A percentile compares a stretch with the other conserved stretches of the same genome.
phyloP scores from a whole-genome alignment of 2,797 vertebrate species.

The Podarcis siculus region DNA sequence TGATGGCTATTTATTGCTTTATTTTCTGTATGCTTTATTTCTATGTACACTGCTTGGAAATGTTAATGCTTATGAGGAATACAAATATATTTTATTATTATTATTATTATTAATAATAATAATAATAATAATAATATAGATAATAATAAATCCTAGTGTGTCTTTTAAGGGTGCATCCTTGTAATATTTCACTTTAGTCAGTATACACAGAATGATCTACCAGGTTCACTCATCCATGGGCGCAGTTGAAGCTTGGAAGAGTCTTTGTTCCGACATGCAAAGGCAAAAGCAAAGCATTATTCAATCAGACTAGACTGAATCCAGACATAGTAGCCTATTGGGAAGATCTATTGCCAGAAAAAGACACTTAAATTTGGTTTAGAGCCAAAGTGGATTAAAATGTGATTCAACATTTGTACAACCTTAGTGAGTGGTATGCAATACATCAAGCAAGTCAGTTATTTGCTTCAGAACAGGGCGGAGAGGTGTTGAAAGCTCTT shows the following conservation, averaged over 20 bases:
- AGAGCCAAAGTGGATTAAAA: constrained; percentile 1
- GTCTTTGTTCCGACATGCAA: background rate
- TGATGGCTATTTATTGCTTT: too few relatives aligned
- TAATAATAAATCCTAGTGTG: background rate
- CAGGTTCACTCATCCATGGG: background rate
- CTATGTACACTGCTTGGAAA: too few relatives aligned
- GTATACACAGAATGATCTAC: background rate
- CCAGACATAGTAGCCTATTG: background rate
- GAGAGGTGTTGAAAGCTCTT: background rate
- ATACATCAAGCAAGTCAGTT: background rate
- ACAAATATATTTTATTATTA: too few relatives aligned
- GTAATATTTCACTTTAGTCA: background rate
- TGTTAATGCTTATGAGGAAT: too few relatives aligned
- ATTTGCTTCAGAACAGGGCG: background rate
- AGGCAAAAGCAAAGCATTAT: background rate
- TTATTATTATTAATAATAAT: too few relatives aligned
- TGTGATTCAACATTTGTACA: constrained; percentile 8
- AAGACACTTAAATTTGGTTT: constrained; percentile 8
- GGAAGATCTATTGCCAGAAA: background rate
- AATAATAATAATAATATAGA: too few relatives aligned
- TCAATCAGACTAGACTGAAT: constrained; percentile 1
- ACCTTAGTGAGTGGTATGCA: background rate
- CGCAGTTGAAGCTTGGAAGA: background rate
- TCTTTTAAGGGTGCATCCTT: background rate
- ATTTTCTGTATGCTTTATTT: too few relatives aligned